phyloP scores from a whole-genome alignment of 1,140 invertebrate genomes.

The Cydia pomonella region DNA sequence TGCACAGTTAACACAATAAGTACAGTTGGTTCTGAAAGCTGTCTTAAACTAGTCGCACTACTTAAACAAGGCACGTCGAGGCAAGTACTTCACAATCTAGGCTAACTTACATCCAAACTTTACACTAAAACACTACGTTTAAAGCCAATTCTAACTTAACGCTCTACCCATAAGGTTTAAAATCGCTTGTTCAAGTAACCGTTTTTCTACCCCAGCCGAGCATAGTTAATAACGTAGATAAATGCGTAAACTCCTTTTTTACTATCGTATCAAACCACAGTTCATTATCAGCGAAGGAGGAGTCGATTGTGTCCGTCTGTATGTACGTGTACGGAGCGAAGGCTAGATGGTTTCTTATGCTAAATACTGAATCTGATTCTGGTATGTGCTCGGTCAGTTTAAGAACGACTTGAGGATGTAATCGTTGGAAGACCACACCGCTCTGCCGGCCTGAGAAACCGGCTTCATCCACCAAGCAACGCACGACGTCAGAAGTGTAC shows the following conservation, averaged over 20 bases:
- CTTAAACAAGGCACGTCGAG: slow-evolving; percentile 17
- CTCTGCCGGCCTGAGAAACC: slow-evolving; percentile 50
- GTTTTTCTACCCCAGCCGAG: slow-evolving; percentile 21
- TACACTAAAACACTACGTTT: slow-evolving; percentile 6
- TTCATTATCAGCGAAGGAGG: slow-evolving; percentile 53
- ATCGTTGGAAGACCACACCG: slow-evolving; percentile 61
- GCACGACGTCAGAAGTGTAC: slow-evolving; percentile 62
- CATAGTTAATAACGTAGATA: slow-evolving; percentile 36
- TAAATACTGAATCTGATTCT: slow-evolving; percentile 56
- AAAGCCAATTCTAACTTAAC: background rate
- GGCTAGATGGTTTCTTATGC: slow-evolving; percentile 68
- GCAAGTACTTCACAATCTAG: background rate
- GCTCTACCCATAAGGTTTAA: background rate
- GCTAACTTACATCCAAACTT: slow-evolving; percentile 10
- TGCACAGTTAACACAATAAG: background rate
- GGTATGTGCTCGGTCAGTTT: slow-evolving; percentile 59
- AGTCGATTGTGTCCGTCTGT: slow-evolving; percentile 47
- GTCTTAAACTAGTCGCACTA: slow-evolving; percentile 3
- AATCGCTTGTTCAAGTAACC: background rate
- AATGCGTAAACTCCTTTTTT: slow-evolving; percentile 50
- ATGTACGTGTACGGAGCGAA: slow-evolving; percentile 69
- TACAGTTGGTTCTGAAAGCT: background rate
- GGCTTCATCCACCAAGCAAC: slow-evolving; percentile 61
- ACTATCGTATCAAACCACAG: slow-evolving; percentile 57
- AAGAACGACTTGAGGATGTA: slow-evolving; percentile 57